Percentiles rank a stretch among this genome's conserved stretches.
Evolutionary conservation across 1,140 invertebrate genomes (phyloP).

Genomic region (Tribolium castaneum): DNA sequence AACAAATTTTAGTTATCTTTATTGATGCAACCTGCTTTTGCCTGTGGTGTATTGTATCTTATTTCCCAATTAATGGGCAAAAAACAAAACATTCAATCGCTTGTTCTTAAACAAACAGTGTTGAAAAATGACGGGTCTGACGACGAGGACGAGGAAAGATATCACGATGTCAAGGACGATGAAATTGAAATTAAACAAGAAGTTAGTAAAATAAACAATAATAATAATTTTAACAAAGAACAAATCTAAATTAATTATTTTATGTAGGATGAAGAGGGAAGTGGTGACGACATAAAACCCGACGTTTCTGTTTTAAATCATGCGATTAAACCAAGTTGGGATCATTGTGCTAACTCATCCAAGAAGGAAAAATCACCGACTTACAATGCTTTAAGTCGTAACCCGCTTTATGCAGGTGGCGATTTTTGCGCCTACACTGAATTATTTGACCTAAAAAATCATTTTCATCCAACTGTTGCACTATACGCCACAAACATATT

Average conservation of each 20-base stretch:
- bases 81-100: conserved; percentile 50
- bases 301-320: conserved; percentile 40
- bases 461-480: conserved; percentile 93
- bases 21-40: conserved; percentile 71
- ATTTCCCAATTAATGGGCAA: conserved; percentile 76
- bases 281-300: conserved; percentile 44
- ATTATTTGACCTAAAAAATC: conserved; percentile 74
- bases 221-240: too few species aligned
- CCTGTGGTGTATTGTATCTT: conserved; percentile 82
- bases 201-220: background rate
- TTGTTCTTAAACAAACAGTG: conserved; percentile 51
- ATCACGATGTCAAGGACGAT: conserved; percentile 65
- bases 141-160: conserved; percentile 67
- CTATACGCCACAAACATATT: conserved; percentile 89
- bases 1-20: conserved; percentile 65
- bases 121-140: conserved; percentile 55
- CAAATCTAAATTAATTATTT: too few species aligned
- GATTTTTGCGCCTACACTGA: conserved; percentile 77
- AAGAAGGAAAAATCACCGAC: conserved; percentile 54
- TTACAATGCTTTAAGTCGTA: conserved; percentile 83
- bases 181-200: conserved; percentile 19
- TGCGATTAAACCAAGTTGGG: conserved; percentile 48
- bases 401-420: conserved; percentile 86
- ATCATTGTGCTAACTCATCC: conserved; percentile 47
- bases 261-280: conserved; percentile 43